These are phyloP conservation scores for Pteria penguin DNA, from an alignment of 2,888 invertebrate species.

Conservation along the genomic window DNA sequence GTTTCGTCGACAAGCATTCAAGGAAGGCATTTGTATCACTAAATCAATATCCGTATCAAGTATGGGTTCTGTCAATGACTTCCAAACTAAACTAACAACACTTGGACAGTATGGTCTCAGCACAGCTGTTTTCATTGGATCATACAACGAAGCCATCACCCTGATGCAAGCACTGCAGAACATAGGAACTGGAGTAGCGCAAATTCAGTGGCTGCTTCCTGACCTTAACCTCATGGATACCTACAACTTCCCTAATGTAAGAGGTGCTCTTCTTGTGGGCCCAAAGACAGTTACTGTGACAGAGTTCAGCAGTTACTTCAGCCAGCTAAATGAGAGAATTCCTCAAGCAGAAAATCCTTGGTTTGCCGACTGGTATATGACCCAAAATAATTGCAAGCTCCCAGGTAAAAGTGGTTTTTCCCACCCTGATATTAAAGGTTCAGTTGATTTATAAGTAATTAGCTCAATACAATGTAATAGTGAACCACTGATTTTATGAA, in stretches of 20 bases:
- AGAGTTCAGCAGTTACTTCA: slow-evolving; percentile 70
- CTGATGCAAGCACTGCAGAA: slow-evolving; percentile 47
- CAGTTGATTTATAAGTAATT: no score
- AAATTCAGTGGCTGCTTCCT: slow-evolving; percentile 70
- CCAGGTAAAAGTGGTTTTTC: slow-evolving; percentile 1
- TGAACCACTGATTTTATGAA: no score
- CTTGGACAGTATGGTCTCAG: slow-evolving; percentile 49
- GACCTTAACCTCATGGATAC: slow-evolving; percentile 53
- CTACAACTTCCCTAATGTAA: slow-evolving; percentile 10
- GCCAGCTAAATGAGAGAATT: slow-evolving; percentile 45
- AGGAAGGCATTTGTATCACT: slow-evolving; percentile 63
- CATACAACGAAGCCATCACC: slow-evolving; percentile 34
- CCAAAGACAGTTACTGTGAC: slow-evolving; percentile 54
- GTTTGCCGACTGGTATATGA: slow-evolving; percentile 75
- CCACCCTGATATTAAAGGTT: no score
- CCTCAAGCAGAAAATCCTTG: slow-evolving; percentile 69
- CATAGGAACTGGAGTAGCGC: slow-evolving; percentile 13
- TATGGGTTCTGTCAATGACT: slow-evolving; percentile 30
- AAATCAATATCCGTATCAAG: slow-evolving; percentile 50
- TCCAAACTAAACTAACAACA: slow-evolving; percentile 31
- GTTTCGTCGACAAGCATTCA: slow-evolving; percentile 56
- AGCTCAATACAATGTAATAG: no score
- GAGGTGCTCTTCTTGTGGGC: slow-evolving; percentile 61
- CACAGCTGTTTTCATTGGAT: slow-evolving; percentile 59
- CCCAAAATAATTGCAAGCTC: slow-evolving; percentile 55